Percentiles rank a stretch among this genome's conserved stretches.
phyloP scores from a whole-genome alignment of 2,888 invertebrate species.

The Yponomeuta cagnagella region DNA sequence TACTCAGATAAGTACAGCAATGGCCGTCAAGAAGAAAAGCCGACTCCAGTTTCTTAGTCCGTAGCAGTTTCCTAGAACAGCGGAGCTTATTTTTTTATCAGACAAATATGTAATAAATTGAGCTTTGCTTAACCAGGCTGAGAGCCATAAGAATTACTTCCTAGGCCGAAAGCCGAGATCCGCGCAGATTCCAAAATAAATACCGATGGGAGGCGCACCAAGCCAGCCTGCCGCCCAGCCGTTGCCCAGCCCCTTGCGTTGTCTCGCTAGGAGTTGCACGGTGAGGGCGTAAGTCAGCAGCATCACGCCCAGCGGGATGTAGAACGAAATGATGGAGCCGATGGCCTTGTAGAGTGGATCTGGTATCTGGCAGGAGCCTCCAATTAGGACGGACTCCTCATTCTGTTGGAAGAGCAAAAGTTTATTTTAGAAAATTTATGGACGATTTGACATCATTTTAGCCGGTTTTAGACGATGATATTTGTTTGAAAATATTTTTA shows the following conservation, averaged over 20 bases:
- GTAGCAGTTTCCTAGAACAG: too few relatives aligned
- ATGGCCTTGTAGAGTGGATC: conserved; percentile 93
- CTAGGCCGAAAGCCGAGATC: neutral
- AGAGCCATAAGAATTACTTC: too few relatives aligned
- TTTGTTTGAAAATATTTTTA: neutral
- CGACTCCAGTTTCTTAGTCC: too few relatives aligned
- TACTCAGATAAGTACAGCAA: too few relatives aligned
- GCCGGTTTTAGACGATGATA: neutral
- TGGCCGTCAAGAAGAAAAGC: too few relatives aligned
- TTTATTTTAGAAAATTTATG: neutral
- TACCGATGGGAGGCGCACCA: conserved; percentile 78
- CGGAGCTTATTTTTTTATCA: too few relatives aligned
- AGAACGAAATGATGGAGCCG: conserved; percentile 96
- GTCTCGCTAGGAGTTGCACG: conserved; percentile 88
- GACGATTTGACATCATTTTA: neutral
- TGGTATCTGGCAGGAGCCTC: conserved; percentile 90
- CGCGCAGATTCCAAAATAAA: neutral
- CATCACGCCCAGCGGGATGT: conserved; percentile 97
- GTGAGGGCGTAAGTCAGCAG: conserved; percentile 95
- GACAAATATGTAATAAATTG: too few relatives aligned
- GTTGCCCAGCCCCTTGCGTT: conserved; percentile 81
- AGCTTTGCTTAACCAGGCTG: too few relatives aligned
- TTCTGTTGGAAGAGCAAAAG: conserved; percentile 75
- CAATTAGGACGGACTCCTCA: conserved; percentile 87
- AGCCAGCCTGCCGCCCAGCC: conserved; percentile 88